phyloP scores from a whole-genome alignment of 2,797 vertebrate species.

The Xenops minutus region DNA sequence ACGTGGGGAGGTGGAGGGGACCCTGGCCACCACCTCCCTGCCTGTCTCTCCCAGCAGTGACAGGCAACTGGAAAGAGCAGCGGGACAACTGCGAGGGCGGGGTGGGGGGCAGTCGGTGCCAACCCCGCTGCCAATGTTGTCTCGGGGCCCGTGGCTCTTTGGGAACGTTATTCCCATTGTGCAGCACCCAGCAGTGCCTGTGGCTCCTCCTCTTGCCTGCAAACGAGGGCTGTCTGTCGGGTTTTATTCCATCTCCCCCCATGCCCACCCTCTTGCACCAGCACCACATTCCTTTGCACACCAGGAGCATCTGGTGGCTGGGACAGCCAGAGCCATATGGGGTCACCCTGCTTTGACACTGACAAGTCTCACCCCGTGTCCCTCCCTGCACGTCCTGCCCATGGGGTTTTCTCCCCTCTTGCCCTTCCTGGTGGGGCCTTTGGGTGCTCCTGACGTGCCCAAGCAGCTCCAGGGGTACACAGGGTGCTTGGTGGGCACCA shows the following conservation, averaged over 20 bases:
- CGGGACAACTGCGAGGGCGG: background rate
- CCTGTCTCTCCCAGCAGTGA: background rate
- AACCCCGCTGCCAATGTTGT: accelerated
- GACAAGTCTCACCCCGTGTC: accelerated
- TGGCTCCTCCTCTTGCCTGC: background rate
- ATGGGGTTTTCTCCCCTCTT: no score
- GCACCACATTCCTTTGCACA: background rate
- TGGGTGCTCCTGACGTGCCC: background rate
- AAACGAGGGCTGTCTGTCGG: accelerated
- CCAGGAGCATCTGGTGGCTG: background rate
- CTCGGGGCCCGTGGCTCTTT: background rate
- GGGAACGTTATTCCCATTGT: background rate
- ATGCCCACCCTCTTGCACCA: accelerated
- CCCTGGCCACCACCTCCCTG: background rate
- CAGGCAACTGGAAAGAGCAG: background rate
- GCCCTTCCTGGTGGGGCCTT: background rate
- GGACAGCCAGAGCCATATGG: background rate
- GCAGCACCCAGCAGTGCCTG: background rate
- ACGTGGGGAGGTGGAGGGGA: background rate
- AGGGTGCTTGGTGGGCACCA: background rate
- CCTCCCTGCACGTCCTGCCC: accelerated
- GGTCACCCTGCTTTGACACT: accelerated
- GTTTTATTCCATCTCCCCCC: background rate
- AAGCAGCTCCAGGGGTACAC: background rate
- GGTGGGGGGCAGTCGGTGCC: background rate